phyloP scores from a whole-genome alignment of 2,113 vertebrate species.

The Myiagra hebetior region DNA sequence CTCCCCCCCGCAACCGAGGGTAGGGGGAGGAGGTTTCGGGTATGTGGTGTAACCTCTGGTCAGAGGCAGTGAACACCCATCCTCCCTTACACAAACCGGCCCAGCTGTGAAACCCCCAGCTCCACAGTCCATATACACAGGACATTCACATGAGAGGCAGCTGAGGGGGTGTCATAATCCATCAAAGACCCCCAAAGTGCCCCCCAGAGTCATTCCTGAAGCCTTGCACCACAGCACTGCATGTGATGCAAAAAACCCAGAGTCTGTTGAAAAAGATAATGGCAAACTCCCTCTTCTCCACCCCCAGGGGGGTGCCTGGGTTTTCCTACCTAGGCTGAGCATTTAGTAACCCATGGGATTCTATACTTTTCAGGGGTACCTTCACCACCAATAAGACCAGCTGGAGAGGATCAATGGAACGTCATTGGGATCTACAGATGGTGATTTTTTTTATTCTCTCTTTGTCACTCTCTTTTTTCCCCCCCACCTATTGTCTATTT shows the following conservation, averaged over 20 bases:
- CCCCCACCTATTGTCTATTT: not conserved
- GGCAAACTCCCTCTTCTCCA: rapidly evolving
- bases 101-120: not conserved
- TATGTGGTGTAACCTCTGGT: rapidly evolving
- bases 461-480: not conserved
- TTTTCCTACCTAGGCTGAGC: not conserved
- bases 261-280: not conserved
- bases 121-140: not conserved
- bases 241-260: not conserved
- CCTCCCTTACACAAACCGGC: not conserved
- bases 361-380: not conserved
- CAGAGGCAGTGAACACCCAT: not conserved
- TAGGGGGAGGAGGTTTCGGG: rapidly evolving
- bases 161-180: not conserved
- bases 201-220: not conserved
- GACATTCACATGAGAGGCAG: rapidly evolving
- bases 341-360: no score
- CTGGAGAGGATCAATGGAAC: not conserved
- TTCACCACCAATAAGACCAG: not conserved
- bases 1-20: rapidly evolving
- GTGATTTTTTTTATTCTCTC: not conserved
- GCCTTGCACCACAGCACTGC: not conserved
- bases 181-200: not conserved
- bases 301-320: not conserved
- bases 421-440: rapidly evolving